Evolutionary conservation across 2,888 invertebrate genomes (phyloP).

Genomic region (Diarsia mendica): DNA sequence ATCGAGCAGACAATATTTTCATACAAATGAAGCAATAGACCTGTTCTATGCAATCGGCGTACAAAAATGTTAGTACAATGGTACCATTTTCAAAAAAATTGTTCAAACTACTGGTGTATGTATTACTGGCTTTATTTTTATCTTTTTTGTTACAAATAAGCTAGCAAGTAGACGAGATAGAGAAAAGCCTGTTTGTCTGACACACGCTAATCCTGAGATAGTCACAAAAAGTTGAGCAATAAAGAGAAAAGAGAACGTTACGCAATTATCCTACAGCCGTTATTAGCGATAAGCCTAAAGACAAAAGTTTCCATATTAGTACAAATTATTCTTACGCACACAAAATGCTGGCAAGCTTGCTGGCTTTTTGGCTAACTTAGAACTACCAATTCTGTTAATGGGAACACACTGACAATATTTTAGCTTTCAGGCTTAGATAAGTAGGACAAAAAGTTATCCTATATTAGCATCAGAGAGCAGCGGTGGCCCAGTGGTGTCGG

Average conservation of each 20-base stretch:
- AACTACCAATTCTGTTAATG: constrained; percentile 16
- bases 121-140: not conserved
- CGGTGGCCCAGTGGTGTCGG: too few relatives aligned
- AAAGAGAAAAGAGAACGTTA: not conserved
- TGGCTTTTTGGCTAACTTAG: constrained; percentile 5
- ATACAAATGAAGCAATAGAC: not conserved
- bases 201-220: not conserved
- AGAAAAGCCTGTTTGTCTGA: not conserved
- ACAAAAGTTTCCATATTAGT: constrained; percentile 1
- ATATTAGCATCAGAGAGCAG: too few relatives aligned
- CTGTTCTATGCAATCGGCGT: fast-evolving
- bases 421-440: not conserved
- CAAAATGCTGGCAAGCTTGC: constrained; percentile 7
- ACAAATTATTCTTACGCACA: not conserved
- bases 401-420: constrained; percentile 3
- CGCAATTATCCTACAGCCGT: not conserved
- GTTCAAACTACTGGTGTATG: not conserved
- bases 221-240: constrained; percentile 8
- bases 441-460: not conserved
- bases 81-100: not conserved
- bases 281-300: not conserved
- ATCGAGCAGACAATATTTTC: not conserved
- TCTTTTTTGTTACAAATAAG: not conserved
- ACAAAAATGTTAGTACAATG: not conserved
- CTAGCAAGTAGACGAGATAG: not conserved